phyloP scores from a whole-genome alignment of 2,797 vertebrate genomes.

The Intellagama lesueurii region DNA sequence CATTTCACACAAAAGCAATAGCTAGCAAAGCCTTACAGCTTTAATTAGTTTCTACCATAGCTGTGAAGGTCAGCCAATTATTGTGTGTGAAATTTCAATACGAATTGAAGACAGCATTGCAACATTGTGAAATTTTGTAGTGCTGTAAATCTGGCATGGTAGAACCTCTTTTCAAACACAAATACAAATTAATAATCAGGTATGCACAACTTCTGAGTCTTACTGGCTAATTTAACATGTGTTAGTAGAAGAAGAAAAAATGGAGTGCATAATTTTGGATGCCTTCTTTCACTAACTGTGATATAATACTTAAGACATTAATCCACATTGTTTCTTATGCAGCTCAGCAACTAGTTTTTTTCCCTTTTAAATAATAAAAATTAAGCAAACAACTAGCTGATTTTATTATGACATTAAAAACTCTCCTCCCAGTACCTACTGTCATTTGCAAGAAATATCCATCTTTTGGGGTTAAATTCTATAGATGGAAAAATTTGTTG shows the following conservation, averaged over 20 bases:
- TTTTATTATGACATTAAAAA: not conserved
- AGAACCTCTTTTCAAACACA: slow-evolving; percentile 54
- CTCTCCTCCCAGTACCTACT: not conserved
- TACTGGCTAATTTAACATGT: slow-evolving; percentile 75
- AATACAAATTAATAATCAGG: slow-evolving; percentile 78
- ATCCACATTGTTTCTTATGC: slow-evolving; percentile 52
- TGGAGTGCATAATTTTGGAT: slow-evolving; percentile 61
- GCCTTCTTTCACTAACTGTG: slow-evolving; percentile 54
- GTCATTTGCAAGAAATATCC: not conserved
- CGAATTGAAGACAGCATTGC: slow-evolving; percentile 81
- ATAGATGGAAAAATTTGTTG: not conserved
- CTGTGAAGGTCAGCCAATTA: slow-evolving; percentile 99
- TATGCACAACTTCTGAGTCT: slow-evolving; percentile 69
- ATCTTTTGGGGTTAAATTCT: not conserved
- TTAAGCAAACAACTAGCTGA: not conserved
- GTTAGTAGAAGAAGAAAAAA: not conserved
- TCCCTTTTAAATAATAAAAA: not conserved
- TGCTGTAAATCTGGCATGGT: slow-evolving; percentile 71
- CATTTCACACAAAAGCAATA: slow-evolving; percentile 89
- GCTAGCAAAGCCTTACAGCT: slow-evolving; percentile 91
- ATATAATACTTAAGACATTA: slow-evolving; percentile 61
- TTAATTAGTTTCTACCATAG: slow-evolving; percentile 97
- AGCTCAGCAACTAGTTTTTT: slow-evolving; percentile 21
- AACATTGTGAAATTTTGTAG: slow-evolving; percentile 72
- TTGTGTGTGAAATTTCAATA: slow-evolving; percentile 94